phyloP scores from a whole-genome alignment of 2,888 invertebrate species.

The Tineola bisselliella region DNA sequence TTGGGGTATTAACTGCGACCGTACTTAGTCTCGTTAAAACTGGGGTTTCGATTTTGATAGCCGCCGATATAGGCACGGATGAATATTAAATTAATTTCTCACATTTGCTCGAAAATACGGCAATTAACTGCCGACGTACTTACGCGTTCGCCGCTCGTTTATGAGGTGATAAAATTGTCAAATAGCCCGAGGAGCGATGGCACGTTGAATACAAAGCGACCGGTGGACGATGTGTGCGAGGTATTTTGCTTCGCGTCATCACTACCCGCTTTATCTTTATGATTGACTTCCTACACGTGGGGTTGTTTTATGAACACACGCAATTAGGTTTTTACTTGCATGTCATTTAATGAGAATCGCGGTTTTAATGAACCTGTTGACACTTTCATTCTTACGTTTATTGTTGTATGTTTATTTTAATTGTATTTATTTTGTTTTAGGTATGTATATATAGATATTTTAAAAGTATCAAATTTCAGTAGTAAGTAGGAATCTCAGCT shows the following conservation, averaged over 20 bases:
- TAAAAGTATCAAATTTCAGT: neutral
- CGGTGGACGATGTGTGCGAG: neutral
- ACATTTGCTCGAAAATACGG: slow-evolving; percentile 40
- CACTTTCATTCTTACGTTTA: too few species aligned
- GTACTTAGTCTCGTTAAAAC: slow-evolving; percentile 25
- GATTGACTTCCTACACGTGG: slow-evolving; percentile 19
- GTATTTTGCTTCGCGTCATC: slow-evolving; percentile 2
- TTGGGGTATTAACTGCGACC: slow-evolving; percentile 25
- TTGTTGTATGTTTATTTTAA: neutral
- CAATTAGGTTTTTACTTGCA: neutral
- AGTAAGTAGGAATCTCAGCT: neutral
- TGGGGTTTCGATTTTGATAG: slow-evolving; percentile 32
- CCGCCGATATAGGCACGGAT: slow-evolving; percentile 33
- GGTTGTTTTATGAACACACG: neutral
- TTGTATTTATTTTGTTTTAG: neutral
- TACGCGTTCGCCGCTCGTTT: slow-evolving; percentile 29
- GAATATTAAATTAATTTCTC: slow-evolving; percentile 44
- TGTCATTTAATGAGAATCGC: neutral
- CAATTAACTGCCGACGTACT: slow-evolving; percentile 38
- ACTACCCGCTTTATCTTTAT: slow-evolving; percentile 18
- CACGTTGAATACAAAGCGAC: slow-evolving; percentile 4
- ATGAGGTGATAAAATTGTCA: slow-evolving; percentile 42
- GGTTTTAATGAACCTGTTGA: neutral
- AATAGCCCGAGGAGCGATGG: slow-evolving; percentile 20
- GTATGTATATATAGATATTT: neutral